These are phyloP conservation scores for Yoshiicerus persimilis DNA, from an alignment of 1,140 invertebrate genomes.

Conservation along the genomic window DNA sequence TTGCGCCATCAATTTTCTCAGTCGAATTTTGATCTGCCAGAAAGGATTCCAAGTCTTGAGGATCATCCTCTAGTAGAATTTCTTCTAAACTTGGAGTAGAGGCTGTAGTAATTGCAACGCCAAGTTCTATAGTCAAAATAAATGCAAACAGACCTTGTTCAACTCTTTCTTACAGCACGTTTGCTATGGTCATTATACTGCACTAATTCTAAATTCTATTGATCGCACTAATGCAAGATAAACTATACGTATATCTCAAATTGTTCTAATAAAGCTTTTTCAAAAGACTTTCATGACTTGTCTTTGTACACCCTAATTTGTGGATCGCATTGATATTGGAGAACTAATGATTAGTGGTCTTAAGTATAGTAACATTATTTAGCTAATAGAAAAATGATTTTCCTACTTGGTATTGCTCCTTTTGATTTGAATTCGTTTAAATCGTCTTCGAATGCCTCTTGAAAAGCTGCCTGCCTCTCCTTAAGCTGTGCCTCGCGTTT, in stretches of 20 bases:
- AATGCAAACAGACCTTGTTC: background rate
- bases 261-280: too few relatives aligned
- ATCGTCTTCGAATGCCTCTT: conserved; percentile 69
- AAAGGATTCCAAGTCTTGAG: conserved; percentile 40
- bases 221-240: too few relatives aligned
- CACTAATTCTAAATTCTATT: too few relatives aligned
- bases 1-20: background rate
- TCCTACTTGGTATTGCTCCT: conserved; percentile 64
- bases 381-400: background rate
- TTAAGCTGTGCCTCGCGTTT: conserved; percentile 61
- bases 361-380: too few relatives aligned
- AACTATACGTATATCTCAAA: too few relatives aligned
- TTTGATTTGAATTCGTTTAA: conserved; percentile 65
- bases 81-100: conserved; percentile 45
- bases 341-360: too few relatives aligned
- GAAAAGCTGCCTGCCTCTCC: conserved; percentile 67
- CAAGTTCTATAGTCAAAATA: conserved; percentile 10
- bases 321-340: background rate
- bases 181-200: too few relatives aligned
- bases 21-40: conserved; percentile 29
- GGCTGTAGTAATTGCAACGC: background rate
- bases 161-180: too few relatives aligned
- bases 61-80: conserved; percentile 46
- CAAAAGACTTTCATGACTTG: too few relatives aligned
- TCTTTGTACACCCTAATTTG: too few relatives aligned